These are phyloP conservation scores for Glyptemys insculpta DNA, from an alignment of 2,797 vertebrate species.

Conservation along the genomic window DNA sequence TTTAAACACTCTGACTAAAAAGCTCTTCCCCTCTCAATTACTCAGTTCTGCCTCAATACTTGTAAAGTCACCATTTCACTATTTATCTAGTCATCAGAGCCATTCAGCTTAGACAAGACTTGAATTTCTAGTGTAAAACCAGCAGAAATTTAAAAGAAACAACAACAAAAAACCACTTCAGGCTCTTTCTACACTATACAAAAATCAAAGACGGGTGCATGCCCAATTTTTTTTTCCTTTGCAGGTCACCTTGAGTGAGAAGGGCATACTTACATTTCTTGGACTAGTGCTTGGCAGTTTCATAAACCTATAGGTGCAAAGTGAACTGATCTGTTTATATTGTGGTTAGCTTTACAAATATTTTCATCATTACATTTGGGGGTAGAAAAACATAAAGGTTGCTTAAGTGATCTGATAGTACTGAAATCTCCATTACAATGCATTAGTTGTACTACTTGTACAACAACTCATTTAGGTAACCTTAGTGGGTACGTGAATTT, in stretches of 20 bases:
- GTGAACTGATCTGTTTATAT: conserved; percentile 13
- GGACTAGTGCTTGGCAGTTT: conserved; percentile 22
- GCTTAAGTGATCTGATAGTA: conserved; percentile 32
- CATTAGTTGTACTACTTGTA: conserved; percentile 9
- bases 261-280: conserved; percentile 41
- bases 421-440: conserved; percentile 56
- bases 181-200: too few species aligned
- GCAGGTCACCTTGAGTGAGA: conserved; percentile 59
- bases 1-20: conserved; percentile 35
- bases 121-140: conserved; percentile 31
- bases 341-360: conserved; percentile 48
- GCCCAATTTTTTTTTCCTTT: conserved; percentile 60
- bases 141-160: conserved; percentile 52
- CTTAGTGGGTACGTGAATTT: not conserved
- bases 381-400: conserved; percentile 28
- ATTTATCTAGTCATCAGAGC: conserved; percentile 48
- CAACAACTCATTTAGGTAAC: conserved; percentile 21
- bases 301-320: conserved; percentile 58
- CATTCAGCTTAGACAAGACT: conserved; percentile 45
- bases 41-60: conserved; percentile 35
- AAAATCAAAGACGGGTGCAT: conserved; percentile 40
- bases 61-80: conserved; percentile 52
- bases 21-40: conserved; percentile 26
- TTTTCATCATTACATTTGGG: conserved; percentile 67
- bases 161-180: conserved; percentile 17